phyloP scores from a whole-genome alignment of 2,113 vertebrate genomes.

The Dinomys branickii region DNA sequence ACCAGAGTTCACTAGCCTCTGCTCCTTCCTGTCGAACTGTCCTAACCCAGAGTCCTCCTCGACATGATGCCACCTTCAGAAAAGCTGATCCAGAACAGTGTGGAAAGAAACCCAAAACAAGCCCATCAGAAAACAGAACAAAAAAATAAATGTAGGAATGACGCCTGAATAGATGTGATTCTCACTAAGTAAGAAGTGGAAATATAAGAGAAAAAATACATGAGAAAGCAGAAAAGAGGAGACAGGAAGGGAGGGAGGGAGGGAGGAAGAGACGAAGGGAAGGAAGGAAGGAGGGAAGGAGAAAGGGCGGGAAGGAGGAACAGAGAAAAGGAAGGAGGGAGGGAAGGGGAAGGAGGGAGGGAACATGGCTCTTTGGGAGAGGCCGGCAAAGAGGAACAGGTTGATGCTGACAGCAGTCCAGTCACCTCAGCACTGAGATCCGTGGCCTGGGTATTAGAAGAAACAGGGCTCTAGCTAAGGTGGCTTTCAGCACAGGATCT shows the following conservation, averaged over 20 bases:
- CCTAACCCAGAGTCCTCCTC: not conserved
- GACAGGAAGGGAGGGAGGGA: not conserved
- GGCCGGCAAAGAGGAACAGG: not conserved
- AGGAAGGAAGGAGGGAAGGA: too few relatives aligned
- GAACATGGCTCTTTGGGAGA: not conserved
- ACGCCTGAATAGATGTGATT: not conserved
- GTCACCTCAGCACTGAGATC: not conserved
- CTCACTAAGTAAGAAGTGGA: not conserved
- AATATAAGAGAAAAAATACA: not conserved
- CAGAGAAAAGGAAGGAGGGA: not conserved
- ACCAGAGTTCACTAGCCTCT: not conserved
- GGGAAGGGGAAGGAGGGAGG: rapidly evolving
- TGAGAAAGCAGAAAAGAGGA: not conserved
- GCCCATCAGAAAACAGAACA: not conserved
- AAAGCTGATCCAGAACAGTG: not conserved
- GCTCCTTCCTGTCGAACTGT: not conserved
- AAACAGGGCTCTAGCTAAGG: not conserved
- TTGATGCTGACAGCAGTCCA: not conserved
- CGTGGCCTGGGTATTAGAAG: not conserved
- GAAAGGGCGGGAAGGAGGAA: not conserved
- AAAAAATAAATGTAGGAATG: not conserved
- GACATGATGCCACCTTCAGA: not conserved
- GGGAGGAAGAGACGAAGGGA: not conserved
- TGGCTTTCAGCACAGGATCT: not conserved
- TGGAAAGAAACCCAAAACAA: not conserved